Conservation (phyloP, 2,113 vertebrate genomes). For the Amazona vittata region DNA sequence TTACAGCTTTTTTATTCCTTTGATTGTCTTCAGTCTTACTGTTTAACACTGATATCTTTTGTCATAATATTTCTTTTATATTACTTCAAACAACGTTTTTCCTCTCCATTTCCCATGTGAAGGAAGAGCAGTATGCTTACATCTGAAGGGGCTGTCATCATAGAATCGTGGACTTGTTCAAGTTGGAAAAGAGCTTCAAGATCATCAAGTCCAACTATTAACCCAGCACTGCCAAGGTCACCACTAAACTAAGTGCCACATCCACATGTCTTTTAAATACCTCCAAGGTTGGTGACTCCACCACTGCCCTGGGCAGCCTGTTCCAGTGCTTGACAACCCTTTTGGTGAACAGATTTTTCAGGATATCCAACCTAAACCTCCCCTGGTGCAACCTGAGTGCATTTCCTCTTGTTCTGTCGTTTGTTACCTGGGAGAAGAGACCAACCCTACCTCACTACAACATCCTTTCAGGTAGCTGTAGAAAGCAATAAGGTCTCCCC, state of each 20-base stretch:
- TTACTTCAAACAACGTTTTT: background rate
- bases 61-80: background rate
- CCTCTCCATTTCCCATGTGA: background rate
- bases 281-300: background rate
- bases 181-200: background rate
- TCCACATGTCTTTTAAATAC: background rate
- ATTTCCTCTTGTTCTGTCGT: background rate
- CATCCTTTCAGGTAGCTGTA: background rate
- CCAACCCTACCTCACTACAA: background rate
- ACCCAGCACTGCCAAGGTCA: background rate
- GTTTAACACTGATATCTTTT: background rate
- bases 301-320: background rate
- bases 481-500: background rate
- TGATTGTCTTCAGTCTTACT: background rate
- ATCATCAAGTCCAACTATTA: background rate
- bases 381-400: background rate
- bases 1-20: background rate
- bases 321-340: background rate
- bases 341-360: background rate
- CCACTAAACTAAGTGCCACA: background rate
- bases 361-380: rapidly evolving
- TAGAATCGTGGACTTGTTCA: background rate
- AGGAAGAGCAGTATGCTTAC: background rate
- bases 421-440: background rate
- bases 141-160: background rate